A percentile compares a stretch with the other conserved stretches of the same genome.
Conservation (phyloP, 2,113 vertebrate genomes). For the Caloenas nicobarica region DNA sequence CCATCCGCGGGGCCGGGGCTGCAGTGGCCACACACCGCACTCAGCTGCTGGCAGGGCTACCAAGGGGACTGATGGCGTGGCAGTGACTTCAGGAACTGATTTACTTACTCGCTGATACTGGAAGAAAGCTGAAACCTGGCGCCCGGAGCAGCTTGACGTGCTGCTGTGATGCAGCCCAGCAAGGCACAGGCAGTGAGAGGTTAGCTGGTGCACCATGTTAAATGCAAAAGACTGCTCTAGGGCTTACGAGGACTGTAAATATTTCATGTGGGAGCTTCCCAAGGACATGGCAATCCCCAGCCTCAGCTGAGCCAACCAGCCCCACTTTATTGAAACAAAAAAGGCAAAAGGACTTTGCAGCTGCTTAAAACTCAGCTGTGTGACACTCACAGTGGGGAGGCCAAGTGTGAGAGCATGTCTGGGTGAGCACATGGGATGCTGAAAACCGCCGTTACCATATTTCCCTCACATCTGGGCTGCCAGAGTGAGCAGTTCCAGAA, state of each 20-base stretch:
- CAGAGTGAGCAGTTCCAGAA: not conserved
- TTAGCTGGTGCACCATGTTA: not conserved
- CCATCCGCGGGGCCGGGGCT: not conserved
- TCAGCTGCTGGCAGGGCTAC: not conserved
- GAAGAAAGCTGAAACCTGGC: not conserved
- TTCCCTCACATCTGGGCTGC: not conserved
- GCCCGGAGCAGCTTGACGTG: not conserved
- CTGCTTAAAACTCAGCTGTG: not conserved
- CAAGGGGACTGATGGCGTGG: not conserved
- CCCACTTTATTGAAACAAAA: not conserved
- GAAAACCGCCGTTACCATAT: fast-evolving
- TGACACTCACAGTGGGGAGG: fast-evolving
- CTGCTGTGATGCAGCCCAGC: not conserved
- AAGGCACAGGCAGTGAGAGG: not conserved
- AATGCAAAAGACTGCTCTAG: not conserved
- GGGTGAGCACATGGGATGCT: not conserved
- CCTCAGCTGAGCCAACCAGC: not conserved
- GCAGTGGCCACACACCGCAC: fast-evolving
- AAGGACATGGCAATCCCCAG: not conserved
- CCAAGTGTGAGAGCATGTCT: fast-evolving
- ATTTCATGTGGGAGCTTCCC: not conserved
- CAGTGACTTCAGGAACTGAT: not conserved
- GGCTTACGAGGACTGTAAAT: not conserved
- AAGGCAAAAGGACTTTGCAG: not conserved
- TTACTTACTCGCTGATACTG: not conserved